Percentiles rank a stretch among this genome's conserved stretches.
These are phyloP conservation scores for Thripadectes ignobilis DNA, from an alignment of 2,797 vertebrate species.

Conservation along the genomic window DNA sequence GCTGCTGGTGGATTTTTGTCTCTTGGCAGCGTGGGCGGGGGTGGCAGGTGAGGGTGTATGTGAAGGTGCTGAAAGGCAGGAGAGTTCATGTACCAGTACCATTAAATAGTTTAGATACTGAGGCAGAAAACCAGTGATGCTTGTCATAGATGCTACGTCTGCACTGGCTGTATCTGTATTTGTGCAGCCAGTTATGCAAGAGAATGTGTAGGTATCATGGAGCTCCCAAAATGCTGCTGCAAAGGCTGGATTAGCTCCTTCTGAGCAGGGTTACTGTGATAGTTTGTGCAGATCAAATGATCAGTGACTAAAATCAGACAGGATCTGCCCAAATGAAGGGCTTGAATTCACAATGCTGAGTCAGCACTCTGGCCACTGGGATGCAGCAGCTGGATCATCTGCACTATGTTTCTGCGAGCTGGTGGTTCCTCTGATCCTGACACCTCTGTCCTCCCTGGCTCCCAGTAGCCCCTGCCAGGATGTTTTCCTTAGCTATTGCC, in stretches of 20 bases:
- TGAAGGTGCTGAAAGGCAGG: background rate
- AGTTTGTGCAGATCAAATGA: background rate
- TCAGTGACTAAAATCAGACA: background rate
- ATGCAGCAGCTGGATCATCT: background rate
- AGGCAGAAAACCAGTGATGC: background rate
- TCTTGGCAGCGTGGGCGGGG: background rate
- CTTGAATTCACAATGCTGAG: background rate
- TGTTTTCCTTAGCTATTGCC: background rate
- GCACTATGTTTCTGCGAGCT: background rate
- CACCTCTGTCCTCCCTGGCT: background rate
- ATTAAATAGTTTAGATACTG: background rate
- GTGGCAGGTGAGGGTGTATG: background rate
- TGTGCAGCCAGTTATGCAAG: background rate
- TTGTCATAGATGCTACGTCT: rapidly evolving
- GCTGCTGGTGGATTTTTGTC: background rate
- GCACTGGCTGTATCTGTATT: rapidly evolving
- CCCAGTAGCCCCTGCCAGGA: background rate
- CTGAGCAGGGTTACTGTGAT: background rate
- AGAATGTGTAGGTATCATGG: rapidly evolving
- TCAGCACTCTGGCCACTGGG: background rate
- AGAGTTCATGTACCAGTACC: background rate
- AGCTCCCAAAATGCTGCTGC: background rate
- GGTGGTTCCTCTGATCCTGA: background rate
- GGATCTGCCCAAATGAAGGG: background rate
- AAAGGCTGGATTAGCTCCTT: background rate